phyloP scores from a whole-genome alignment of 1,140 invertebrate species.

The Brachionus manjavacas region DNA sequence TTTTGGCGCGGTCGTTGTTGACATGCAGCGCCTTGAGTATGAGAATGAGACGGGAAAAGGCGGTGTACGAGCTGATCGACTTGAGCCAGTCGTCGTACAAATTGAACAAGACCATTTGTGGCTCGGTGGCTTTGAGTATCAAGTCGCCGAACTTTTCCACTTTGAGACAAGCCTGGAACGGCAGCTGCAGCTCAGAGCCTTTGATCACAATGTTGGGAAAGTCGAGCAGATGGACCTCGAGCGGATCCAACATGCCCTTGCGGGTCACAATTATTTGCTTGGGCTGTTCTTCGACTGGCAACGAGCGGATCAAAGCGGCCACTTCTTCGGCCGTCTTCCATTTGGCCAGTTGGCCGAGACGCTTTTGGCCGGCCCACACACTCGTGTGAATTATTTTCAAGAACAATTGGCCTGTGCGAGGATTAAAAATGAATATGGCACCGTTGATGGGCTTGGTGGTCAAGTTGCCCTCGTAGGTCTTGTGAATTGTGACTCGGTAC shows the following conservation, averaged over 20 bases:
- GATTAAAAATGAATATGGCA: conserved; percentile 99
- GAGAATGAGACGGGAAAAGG: conserved; percentile 92
- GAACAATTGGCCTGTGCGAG: conserved; percentile 96
- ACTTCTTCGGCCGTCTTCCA: conserved; percentile 99
- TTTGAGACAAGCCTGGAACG: conserved; percentile 97
- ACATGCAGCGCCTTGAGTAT: conserved; percentile 94
- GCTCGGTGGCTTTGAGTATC: conserved; percentile 97
- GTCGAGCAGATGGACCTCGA: conserved; percentile 70
- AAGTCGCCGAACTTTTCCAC: conserved; percentile 99
- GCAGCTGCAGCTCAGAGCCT: conserved; percentile 93
- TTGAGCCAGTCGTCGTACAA: conserved; percentile 99
- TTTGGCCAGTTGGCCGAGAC: conserved; percentile 79
- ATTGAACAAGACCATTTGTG: conserved; percentile 99
- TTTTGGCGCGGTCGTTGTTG: conserved; percentile 97
- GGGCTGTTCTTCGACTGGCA: conserved; percentile 98
- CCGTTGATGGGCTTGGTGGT: conserved; percentile 99
- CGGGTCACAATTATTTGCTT: conserved; percentile 99
- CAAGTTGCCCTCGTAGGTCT: conserved; percentile 98
- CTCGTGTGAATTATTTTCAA: conserved; percentile 99
- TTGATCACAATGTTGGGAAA: conserved; percentile 99
- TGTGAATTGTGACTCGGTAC: conserved; percentile 98
- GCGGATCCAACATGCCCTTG: conserved; percentile 93
- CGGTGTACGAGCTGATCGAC: conserved; percentile 62
- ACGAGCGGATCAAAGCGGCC: conserved; percentile 91
- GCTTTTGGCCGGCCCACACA: conserved; percentile 89